Percentiles rank a stretch among this genome's conserved stretches.
These are phyloP conservation scores for Amphimallon solstitiale DNA, from an alignment of 2,888 invertebrate species.

Conservation along the genomic window DNA sequence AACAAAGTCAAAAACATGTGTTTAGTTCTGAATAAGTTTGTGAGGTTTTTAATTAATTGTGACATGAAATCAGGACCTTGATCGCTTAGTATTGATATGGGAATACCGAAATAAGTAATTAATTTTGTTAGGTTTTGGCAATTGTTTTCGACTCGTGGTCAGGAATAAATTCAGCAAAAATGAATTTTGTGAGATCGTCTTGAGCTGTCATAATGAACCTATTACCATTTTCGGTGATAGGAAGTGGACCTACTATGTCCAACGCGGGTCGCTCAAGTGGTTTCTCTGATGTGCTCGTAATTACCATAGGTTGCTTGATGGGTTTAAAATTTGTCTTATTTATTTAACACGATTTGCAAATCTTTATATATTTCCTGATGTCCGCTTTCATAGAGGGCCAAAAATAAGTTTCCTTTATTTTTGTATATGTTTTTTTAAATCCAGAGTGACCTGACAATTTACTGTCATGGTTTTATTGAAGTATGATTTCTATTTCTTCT, in stretches of 20 bases:
- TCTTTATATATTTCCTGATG: conserved; percentile 41
- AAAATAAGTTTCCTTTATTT: conserved; percentile 43
- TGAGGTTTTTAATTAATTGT: conserved; percentile 43
- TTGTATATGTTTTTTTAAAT: conserved; percentile 39
- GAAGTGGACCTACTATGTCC: conserved; percentile 55
- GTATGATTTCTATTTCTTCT: conserved; percentile 30
- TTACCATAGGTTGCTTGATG: no score
- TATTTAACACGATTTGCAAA: conserved; percentile 48
- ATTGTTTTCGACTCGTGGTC: conserved; percentile 54
- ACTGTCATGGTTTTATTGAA: conserved; percentile 3
- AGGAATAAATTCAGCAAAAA: conserved; percentile 50
- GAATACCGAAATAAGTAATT: conserved; percentile 46
- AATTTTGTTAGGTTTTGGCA: conserved; percentile 48
- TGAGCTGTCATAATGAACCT: conserved; percentile 54
- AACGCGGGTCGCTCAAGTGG: conserved; percentile 51
- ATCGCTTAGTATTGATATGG: no score
- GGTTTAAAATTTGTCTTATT: conserved; percentile 47
- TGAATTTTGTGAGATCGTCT: conserved; percentile 56
- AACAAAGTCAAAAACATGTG: no score
- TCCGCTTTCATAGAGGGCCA: conserved; percentile 47
- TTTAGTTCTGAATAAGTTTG: conserved; percentile 46
- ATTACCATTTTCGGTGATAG: conserved; percentile 50
- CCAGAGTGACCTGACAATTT: conserved; percentile 42
- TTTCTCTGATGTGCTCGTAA: conserved; percentile 40
- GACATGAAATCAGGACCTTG: conserved; percentile 46